These are phyloP conservation scores for Pollenia labialis DNA, from an alignment of 2,888 invertebrate genomes.

Conservation along the genomic window DNA sequence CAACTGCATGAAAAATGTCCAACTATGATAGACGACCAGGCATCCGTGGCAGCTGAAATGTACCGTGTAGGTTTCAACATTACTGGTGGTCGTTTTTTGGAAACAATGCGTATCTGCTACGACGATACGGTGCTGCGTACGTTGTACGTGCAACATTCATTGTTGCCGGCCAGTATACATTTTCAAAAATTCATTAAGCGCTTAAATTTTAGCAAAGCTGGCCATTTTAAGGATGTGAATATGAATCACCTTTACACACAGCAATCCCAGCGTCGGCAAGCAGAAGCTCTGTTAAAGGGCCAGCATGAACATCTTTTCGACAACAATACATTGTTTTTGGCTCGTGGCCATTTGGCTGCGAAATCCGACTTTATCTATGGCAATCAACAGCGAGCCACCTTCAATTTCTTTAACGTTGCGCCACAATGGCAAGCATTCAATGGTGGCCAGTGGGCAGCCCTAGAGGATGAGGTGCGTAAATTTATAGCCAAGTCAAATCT, in stretches of 20 bases:
- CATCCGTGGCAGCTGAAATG: conserved; percentile 74
- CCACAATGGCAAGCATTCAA: conserved; percentile 87
- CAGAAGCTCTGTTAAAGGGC: conserved; percentile 79
- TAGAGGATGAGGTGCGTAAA: conserved; percentile 85
- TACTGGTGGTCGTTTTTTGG: conserved; percentile 79
- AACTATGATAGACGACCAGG: conserved; percentile 70
- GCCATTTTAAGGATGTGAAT: conserved; percentile 80
- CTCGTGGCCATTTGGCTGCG: conserved; percentile 85
- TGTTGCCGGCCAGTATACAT: conserved; percentile 83
- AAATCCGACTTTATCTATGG: conserved; percentile 85
- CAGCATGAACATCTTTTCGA: conserved; percentile 75
- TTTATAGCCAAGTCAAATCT: conserved; percentile 82
- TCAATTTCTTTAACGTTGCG: conserved; percentile 85
- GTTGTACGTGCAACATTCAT: conserved; percentile 80
- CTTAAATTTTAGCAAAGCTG: conserved; percentile 80
- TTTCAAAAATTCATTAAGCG: conserved; percentile 83
- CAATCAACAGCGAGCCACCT: conserved; percentile 85
- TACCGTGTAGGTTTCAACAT: conserved; percentile 83
- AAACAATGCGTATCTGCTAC: conserved; percentile 83
- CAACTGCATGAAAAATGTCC: conserved; percentile 75
- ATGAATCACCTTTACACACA: conserved; percentile 81
- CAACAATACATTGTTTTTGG: conserved; percentile 79
- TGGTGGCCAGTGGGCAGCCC: conserved; percentile 85
- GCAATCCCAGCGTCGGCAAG: conserved; percentile 79
- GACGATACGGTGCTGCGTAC: conserved; percentile 81